phyloP scores from a whole-genome alignment of 2,113 vertebrate genomes.

The Laticauda colubrina region DNA sequence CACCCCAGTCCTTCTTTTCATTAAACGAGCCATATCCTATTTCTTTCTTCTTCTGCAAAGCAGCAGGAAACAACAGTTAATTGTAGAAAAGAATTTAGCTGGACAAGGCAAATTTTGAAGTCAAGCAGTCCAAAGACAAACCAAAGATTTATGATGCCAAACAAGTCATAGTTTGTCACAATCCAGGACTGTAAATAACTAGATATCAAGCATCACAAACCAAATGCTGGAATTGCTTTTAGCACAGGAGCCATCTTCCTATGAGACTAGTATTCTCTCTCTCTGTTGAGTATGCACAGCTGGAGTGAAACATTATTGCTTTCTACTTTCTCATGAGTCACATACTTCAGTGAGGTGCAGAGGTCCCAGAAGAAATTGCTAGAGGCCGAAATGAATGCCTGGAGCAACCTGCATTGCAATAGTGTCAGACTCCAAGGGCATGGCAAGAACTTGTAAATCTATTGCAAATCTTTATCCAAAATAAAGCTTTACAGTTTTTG shows the following conservation, averaged over 20 bases:
- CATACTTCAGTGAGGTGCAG: not conserved
- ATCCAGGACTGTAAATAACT: not conserved
- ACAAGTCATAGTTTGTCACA: not conserved
- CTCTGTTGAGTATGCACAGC: not conserved
- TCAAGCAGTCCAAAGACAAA: not conserved
- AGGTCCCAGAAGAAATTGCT: not conserved
- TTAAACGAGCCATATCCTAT: not conserved
- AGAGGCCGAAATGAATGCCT: not conserved
- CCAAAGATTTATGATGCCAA: not conserved
- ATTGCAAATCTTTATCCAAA: not conserved
- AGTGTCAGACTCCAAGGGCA: not conserved
- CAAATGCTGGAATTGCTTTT: not conserved
- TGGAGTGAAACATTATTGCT: not conserved
- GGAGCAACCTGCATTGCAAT: not conserved
- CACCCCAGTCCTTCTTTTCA: too few species aligned
- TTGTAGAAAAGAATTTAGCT: not conserved
- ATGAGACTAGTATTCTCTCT: not conserved
- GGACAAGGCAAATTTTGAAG: not conserved
- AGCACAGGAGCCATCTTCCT: not conserved
- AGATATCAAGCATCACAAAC: not conserved
- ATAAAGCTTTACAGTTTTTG: constrained; percentile 13
- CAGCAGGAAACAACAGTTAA: not conserved
- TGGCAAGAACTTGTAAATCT: not conserved
- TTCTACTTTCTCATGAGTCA: not conserved
- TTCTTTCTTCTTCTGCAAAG: not conserved